A percentile compares a stretch with the other conserved stretches of the same genome.
Evolutionary conservation across 2,797 vertebrate species (phyloP).

Genomic region (Scleropages formosus): DNA sequence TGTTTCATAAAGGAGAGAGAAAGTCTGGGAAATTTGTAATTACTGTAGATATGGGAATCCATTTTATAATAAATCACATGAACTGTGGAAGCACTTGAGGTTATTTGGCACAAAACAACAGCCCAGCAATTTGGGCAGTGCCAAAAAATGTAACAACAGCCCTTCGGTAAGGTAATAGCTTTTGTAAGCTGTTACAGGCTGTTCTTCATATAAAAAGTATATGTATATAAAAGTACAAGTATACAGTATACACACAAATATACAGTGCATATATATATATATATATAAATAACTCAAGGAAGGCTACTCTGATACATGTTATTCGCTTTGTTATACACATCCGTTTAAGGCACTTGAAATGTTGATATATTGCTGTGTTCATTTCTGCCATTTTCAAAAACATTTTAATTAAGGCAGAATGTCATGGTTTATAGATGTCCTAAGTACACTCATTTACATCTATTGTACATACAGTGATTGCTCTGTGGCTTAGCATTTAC

Average conservation of each 20-base stretch:
- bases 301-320: no score
- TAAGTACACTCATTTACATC: background rate
- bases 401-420: slow-evolving; percentile 17
- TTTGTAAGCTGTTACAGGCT: no score
- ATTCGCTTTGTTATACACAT: slow-evolving; percentile 10
- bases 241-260: no score
- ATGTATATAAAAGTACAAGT: no score
- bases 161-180: no score
- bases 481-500: background rate
- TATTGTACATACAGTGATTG: background rate
- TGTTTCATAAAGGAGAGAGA: background rate
- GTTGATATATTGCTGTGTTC: background rate
- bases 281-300: no score
- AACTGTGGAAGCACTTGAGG: background rate
- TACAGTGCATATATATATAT: no score
- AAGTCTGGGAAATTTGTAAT: background rate
- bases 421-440: slow-evolving; percentile 2
- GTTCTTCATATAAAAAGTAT: no score
- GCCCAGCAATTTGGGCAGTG: no score
- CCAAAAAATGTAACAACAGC: no score
- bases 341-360: slow-evolving; percentile 1
- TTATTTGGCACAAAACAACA: slow-evolving; percentile 18
- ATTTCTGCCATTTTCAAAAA: slow-evolving; percentile 23
- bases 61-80: slow-evolving; percentile 17
- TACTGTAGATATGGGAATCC: background rate